These are phyloP conservation scores for Hippocampus abdominalis DNA, from an alignment of 2,113 vertebrate species.

Conservation along the genomic window DNA sequence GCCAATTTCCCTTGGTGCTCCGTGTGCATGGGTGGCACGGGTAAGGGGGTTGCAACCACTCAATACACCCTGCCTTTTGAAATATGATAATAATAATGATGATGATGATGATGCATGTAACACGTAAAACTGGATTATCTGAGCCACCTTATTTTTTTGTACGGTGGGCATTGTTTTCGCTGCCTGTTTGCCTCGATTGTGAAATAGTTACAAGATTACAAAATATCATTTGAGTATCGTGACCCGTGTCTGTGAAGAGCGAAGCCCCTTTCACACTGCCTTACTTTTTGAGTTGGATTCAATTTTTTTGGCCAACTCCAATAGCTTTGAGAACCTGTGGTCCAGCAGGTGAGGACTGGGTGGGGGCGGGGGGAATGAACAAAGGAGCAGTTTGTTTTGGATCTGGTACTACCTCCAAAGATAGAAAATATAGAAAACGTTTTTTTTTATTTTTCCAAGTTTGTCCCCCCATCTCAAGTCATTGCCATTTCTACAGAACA, in stretches of 20 bases:
- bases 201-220: slow-evolving; percentile 48
- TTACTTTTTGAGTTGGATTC: background rate
- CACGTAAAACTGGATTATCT: slow-evolving; percentile 65
- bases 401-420: background rate
- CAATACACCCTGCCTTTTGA: slow-evolving; percentile 56
- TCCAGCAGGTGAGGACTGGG: slow-evolving; percentile 36
- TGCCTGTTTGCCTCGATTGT: slow-evolving; percentile 68
- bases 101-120: slow-evolving; percentile 59
- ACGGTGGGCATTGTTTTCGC: slow-evolving; percentile 59
- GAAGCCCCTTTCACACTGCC: background rate
- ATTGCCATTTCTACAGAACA: no score
- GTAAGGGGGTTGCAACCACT: slow-evolving; percentile 55
- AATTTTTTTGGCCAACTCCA: background rate
- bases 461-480: no score
- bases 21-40: slow-evolving; percentile 72
- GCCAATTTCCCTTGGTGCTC: slow-evolving; percentile 71
- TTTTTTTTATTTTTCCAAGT: no score
- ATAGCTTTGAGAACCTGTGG: no score
- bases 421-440: background rate
- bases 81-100: background rate
- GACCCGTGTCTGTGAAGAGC: slow-evolving; percentile 64
- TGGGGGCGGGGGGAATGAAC: slow-evolving; percentile 45
- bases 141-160: slow-evolving; percentile 64
- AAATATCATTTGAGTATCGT: slow-evolving; percentile 55
- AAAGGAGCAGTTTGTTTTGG: background rate